Conservation (phyloP, 2,888 invertebrate species). For the Nezara viridula region DNA sequence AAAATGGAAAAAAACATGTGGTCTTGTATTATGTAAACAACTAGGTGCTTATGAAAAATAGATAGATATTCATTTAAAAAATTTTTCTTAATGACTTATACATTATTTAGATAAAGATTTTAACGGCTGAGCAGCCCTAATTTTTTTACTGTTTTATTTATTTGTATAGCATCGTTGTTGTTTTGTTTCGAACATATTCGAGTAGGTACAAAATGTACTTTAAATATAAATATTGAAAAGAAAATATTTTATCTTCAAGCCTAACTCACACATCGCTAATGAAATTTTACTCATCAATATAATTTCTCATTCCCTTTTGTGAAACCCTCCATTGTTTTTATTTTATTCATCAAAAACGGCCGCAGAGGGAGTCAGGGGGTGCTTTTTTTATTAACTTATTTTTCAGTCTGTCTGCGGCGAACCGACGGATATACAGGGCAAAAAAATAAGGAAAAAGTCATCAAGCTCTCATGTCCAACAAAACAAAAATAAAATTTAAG, state of each 20-base stretch:
- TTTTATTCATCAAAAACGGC: slow-evolving; percentile 36
- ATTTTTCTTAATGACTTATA: too few relatives aligned
- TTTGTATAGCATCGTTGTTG: too few relatives aligned
- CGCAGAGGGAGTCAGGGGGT: neutral
- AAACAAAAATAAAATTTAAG: neutral
- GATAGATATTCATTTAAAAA: neutral
- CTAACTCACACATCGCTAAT: neutral
- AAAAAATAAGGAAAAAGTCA: neutral
- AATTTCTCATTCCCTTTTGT: neutral
- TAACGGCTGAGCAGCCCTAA: neutral
- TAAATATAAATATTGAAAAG: neutral
- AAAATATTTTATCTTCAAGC: neutral
- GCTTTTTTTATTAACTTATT: neutral
- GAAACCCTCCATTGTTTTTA: neutral
- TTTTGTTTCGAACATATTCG: too few relatives aligned
- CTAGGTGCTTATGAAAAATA: neutral
- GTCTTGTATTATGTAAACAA: too few relatives aligned
- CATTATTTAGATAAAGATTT: neutral
- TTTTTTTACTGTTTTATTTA: too few relatives aligned
- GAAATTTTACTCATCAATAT: neutral
- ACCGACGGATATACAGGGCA: neutral
- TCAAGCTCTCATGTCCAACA: neutral
- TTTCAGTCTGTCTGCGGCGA: slow-evolving; percentile 33
- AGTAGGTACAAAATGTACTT: too few relatives aligned
- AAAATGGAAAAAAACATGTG: too few relatives aligned